phyloP scores from a whole-genome alignment of 2,113 vertebrate species.

The Varanus salvator region DNA sequence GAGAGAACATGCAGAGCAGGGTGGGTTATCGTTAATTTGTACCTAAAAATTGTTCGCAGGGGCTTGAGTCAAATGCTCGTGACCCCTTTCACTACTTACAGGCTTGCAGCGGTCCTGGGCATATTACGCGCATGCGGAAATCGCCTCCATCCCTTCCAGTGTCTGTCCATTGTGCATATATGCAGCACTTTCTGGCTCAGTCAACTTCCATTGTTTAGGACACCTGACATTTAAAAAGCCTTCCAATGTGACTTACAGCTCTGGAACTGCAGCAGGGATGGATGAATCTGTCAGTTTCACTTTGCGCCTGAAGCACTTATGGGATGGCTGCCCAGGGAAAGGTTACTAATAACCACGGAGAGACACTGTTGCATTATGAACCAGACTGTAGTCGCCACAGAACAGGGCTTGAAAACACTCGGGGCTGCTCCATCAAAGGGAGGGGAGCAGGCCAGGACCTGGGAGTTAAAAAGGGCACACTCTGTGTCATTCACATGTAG shows the following conservation, averaged over 20 bases:
- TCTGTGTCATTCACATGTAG: too few relatives aligned
- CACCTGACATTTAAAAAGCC: neutral
- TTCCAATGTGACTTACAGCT: too few relatives aligned
- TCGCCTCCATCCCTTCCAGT: neutral
- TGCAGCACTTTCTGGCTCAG: neutral
- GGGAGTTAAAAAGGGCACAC: too few relatives aligned
- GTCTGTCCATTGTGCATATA: neutral
- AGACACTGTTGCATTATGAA: too few relatives aligned
- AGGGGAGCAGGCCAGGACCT: too few relatives aligned
- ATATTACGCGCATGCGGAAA: neutral
- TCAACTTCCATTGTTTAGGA: neutral
- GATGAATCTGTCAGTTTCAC: too few relatives aligned
- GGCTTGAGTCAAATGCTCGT: neutral
- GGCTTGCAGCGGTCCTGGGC: neutral
- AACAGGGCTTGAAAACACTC: too few relatives aligned
- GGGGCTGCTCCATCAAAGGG: too few relatives aligned
- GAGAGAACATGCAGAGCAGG: constrained; percentile 22
- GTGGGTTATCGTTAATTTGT: constrained; percentile 43
- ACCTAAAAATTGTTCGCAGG: constrained; percentile 5
- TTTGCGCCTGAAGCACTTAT: too few relatives aligned
- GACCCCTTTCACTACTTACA: neutral
- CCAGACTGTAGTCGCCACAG: too few relatives aligned
- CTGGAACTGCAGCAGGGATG: neutral
- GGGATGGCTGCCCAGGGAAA: too few relatives aligned
- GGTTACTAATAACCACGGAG: too few relatives aligned